phyloP scores from a whole-genome alignment of 2,888 invertebrate genomes.

The Enchytraeus crypticus region DNA sequence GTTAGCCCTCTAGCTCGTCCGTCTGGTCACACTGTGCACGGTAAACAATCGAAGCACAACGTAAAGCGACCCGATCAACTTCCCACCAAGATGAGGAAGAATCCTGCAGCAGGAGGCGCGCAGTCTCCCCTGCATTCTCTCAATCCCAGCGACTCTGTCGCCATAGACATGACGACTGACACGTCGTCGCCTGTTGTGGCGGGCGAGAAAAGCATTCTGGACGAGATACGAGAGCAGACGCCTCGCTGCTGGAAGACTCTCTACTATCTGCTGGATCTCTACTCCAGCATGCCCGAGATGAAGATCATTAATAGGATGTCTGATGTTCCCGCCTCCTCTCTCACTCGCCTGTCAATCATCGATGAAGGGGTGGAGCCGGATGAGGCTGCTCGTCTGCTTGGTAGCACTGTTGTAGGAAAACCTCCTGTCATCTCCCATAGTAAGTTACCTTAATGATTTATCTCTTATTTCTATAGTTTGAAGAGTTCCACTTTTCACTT shows the following conservation, averaged over 20 bases:
- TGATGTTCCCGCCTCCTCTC: too few species aligned
- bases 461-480: too few species aligned
- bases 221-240: conserved; percentile 50
- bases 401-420: too few species aligned
- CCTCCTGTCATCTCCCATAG: too few species aligned
- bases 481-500: too few species aligned
- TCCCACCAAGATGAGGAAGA: too few species aligned
- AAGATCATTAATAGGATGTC: conserved; percentile 65
- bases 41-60: too few species aligned
- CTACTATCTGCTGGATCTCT: conserved; percentile 79
- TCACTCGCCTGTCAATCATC: conserved; percentile 40
- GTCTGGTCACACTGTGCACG: too few species aligned
- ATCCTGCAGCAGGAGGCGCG: too few species aligned
- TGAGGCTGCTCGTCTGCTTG: conserved; percentile 15
- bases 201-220: conserved; percentile 43
- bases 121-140: conserved; percentile 39
- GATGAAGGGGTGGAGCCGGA: conserved; percentile 48
- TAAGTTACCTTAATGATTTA: too few species aligned
- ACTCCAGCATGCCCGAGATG: conserved; percentile 87
- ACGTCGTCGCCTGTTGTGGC: conserved; percentile 44
- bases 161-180: conserved; percentile 28
- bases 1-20: too few species aligned
- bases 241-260: conserved; percentile 91
- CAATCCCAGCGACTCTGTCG: conserved; percentile 36
- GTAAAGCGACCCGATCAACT: too few species aligned